phyloP scores from a whole-genome alignment of 2,113 vertebrate species.

The Sphaerodactylus townsendi region DNA sequence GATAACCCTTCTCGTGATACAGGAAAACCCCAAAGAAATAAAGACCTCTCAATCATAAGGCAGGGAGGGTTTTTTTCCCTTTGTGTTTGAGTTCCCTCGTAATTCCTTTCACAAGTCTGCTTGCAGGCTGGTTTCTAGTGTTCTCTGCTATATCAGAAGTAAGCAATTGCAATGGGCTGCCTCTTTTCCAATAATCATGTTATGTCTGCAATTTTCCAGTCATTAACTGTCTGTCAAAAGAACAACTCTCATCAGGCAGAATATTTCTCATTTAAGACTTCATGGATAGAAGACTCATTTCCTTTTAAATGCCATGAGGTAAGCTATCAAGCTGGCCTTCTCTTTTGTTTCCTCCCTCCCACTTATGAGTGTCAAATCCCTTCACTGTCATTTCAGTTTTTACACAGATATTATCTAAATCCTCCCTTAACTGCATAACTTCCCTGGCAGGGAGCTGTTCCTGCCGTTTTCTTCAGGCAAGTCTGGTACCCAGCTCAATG shows the following conservation, averaged over 20 bases:
- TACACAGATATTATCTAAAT: constrained; percentile 31
- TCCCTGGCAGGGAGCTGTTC: background rate
- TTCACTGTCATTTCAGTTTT: constrained; percentile 20
- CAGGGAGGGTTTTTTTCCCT: constrained; percentile 1
- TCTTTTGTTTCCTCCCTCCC: background rate
- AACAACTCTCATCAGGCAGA: constrained; percentile 20
- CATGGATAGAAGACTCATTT: constrained; percentile 40
- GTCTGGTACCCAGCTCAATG: background rate
- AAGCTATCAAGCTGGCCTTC: constrained; percentile 24
- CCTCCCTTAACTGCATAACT: background rate
- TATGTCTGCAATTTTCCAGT: constrained; percentile 61
- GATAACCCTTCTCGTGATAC: background rate
- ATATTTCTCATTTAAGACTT: constrained; percentile 53
- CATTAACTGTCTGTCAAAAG: constrained; percentile 47
- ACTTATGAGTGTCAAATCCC: constrained; percentile 33
- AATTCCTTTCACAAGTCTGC: constrained; percentile 18
- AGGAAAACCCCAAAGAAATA: constrained; percentile 35
- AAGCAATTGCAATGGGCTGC: constrained; percentile 7
- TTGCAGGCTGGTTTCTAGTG: constrained; percentile 37
- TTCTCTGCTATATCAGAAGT: constrained; percentile 17
- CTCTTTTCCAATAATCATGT: constrained; percentile 36
- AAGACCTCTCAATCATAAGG: constrained; percentile 12
- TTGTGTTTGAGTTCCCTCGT: constrained; percentile 58
- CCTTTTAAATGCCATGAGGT: constrained; percentile 9
- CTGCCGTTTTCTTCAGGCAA: background rate